phyloP scores from a whole-genome alignment of 2,113 vertebrate genomes.

The Porphyrio hochstetteri region DNA sequence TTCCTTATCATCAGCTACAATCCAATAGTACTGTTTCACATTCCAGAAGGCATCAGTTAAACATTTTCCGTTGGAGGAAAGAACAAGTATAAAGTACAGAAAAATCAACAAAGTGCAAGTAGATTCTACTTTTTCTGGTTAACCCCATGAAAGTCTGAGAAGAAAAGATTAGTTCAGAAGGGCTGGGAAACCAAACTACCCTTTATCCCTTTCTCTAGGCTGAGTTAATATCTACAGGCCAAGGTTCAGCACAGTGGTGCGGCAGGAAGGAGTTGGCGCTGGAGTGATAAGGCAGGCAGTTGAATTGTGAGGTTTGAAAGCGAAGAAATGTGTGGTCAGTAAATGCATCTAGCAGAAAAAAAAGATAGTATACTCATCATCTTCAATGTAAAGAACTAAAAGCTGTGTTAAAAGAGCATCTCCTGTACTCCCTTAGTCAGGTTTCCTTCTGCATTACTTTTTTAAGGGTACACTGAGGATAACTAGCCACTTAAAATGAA shows the following conservation, averaged over 20 bases:
- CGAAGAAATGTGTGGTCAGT: neutral
- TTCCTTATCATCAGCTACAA: neutral
- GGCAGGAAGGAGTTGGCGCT: neutral
- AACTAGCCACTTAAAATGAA: neutral
- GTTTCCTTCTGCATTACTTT: neutral
- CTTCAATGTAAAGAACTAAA: neutral
- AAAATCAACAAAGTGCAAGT: neutral
- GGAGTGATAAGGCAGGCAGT: neutral
- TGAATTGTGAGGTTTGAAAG: neutral
- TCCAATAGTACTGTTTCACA: neutral
- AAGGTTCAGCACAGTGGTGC: neutral
- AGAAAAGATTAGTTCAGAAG: neutral
- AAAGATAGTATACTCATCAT: accelerated
- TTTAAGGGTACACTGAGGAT: neutral
- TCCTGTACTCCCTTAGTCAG: neutral
- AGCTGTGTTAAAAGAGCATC: neutral
- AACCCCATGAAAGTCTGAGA: neutral
- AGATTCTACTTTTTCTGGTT: neutral
- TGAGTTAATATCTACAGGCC: neutral
- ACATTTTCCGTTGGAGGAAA: neutral
- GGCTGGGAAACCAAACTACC: neutral
- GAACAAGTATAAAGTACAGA: neutral
- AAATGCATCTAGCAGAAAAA: neutral
- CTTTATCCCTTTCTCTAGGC: neutral
- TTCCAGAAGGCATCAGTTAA: neutral